Evolutionary conservation across 2,888 invertebrate species (phyloP), one percentile per base, ranked within the genome.

Genomic region (Cheilosia impressa): DNA sequence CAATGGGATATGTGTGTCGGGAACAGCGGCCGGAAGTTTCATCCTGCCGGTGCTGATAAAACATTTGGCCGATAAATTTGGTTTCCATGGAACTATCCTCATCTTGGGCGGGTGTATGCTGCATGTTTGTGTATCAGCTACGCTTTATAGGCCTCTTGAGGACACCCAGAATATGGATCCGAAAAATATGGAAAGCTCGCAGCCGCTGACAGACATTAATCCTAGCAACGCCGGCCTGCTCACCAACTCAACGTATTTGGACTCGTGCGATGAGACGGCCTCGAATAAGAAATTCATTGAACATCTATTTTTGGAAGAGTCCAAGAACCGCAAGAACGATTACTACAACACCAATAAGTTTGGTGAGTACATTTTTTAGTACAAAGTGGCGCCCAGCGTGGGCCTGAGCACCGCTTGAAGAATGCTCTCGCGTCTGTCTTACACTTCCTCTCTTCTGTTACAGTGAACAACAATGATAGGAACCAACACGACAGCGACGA

Each of bases 1-100:
- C 0, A 96, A 96, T 89, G 96, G 96, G 0, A 95, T 96, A 87
- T 96, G 96, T 89, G 96, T 96, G 79, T 96, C 96, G 53, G 96
- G 96, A 84, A 96, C 96, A 4, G 96, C 96, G 0, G 95, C 96
- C 0, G 96, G 96, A 2, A 96, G 96, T 89, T 96, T 96, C 89
- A 95, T 96, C 3, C 94, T 96, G 79, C 96, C 96, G 0, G 94
- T 96, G 90, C 91, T 96, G 58, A 95, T 96, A 34, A 95, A 96
- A 89, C 94, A 94, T 73, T 92, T 96, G 31, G 95, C 96, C 0
- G 94, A 94, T 68, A 93, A 93, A 87, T 96, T 95, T 87, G 96
- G 96, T 5, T 94, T 96, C 65, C 95, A 95, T 89, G 96, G 96
- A 2, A 96, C 96, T 10, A 93, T 96, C 13, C 91, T 96, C 1